Percentiles rank a stretch among this genome's conserved stretches.
phyloP scores from a whole-genome alignment of 2,113 vertebrate species.

The Vidua chalybeata region DNA sequence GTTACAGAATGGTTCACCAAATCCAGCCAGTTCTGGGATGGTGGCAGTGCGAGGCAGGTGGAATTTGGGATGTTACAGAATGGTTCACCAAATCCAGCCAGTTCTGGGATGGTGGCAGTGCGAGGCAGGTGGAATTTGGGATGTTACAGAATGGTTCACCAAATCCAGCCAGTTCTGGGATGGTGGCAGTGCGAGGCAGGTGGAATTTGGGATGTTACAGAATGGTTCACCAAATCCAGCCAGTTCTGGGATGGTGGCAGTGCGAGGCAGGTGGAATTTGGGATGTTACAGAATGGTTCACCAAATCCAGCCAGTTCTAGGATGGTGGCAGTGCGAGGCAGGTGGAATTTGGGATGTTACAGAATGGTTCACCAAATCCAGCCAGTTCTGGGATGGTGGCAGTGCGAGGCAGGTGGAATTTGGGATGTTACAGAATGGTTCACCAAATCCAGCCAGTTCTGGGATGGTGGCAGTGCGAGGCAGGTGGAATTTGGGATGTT shows the following conservation, averaged over 20 bases:
- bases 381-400: fast-evolving
- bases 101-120: fast-evolving
- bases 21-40: fast-evolving
- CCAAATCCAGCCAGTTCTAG: not conserved
- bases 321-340: not conserved
- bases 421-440: not conserved
- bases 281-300: not conserved
- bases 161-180: fast-evolving
- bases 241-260: not conserved
- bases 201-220: not conserved
- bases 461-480: not conserved
- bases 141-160: not conserved
- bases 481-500: not conserved
- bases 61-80: not conserved
- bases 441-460: not conserved
- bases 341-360: not conserved
- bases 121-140: not conserved
- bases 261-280: not conserved
- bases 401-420: not conserved
- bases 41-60: not conserved
- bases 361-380: no score
- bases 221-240: fast-evolving
- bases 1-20: no score
- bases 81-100: no score
- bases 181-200: not conserved